phyloP scores from a whole-genome alignment of 1,140 invertebrate genomes.

The Drosophila nigrodunni region DNA sequence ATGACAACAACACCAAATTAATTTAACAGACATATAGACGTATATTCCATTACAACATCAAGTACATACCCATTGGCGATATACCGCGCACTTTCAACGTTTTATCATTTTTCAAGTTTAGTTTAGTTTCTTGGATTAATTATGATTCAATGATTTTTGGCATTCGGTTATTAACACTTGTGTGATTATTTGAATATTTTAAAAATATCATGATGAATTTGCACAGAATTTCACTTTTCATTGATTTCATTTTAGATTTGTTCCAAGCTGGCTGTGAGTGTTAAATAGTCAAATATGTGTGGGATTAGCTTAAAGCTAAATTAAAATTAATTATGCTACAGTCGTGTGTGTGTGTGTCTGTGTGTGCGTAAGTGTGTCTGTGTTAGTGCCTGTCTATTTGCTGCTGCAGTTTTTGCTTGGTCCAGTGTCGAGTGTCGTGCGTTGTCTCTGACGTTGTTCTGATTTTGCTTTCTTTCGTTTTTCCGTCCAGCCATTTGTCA shows the following conservation, averaged over 20 bases:
- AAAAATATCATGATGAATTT: constrained; percentile 38
- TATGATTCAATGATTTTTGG: background rate
- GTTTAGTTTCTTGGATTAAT: constrained; percentile 21
- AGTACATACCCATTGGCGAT: constrained; percentile 77
- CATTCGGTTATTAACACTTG: constrained; percentile 26
- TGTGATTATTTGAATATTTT: constrained; percentile 23
- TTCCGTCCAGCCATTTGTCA: constrained; percentile 39
- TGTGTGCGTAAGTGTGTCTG: background rate
- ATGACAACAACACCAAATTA: constrained; percentile 65
- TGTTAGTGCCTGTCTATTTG: constrained; percentile 1
- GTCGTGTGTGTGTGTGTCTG: constrained; percentile 2
- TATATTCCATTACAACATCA: constrained; percentile 84
- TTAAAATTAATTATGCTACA: too few species aligned
- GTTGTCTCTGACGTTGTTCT: constrained; percentile 39
- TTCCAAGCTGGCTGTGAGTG: constrained; percentile 21
- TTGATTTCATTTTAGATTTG: constrained; percentile 25
- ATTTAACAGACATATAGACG: constrained; percentile 60
- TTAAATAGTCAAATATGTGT: constrained; percentile 29
- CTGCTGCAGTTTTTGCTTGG: constrained; percentile 22
- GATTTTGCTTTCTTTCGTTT: constrained; percentile 50
- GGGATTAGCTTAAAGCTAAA: background rate
- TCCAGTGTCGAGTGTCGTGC: constrained; percentile 43
- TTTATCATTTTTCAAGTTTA: constrained; percentile 1
- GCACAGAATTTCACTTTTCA: constrained; percentile 71
- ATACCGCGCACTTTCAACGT: constrained; percentile 44